Base-by-base conservation (phyloP, 2,888 invertebrate species). In the Pseudococcus jackbeardsleyi region DNA sequence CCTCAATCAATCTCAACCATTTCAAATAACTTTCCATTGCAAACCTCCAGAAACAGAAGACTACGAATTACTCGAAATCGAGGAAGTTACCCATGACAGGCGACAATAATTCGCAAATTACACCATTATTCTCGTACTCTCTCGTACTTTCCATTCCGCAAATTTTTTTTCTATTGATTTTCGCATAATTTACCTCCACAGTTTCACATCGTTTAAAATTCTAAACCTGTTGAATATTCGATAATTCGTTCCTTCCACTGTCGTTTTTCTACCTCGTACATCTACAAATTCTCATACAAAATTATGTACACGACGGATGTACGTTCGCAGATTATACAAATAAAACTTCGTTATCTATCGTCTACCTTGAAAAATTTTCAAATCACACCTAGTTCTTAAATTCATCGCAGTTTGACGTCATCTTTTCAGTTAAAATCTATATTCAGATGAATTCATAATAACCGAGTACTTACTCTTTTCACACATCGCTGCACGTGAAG, bases 111-210 rank as follows among this genome's bases (percentile, higher is more conserved):
- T 22, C 15, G 22, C 64, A 64, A 64, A 64, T 64, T 64, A 22
- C 6, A 1, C 22, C 64, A 64, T 64, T 64, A 64, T 22, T 64
- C 64, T 64, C 42, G 42, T 42, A 12, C 8, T 22, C 5, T 59
- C 19, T 0, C 9, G 22, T 7, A 64, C 64, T 64, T 64, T 19
- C 64, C 64, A 64, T 64, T 64, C 22, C 19, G 64, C 64, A 12
- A 64, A 64, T 22, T 64, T 64, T 64, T 64, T 64, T 64, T 64
- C 64, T 22, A 64, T 64, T 64, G 64, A 64, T 64, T 64, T 64
- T 64, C 64, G 64, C 64, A 64, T 64, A 64, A 64, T 64, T 64
- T 22, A 12, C 0, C 22, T 12, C 22, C 9, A 64, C 22, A 59
- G 64, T 64, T 64, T 64, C 64, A 64, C 64, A 22, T 64, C 64